Conservation (phyloP, 2,888 invertebrate genomes). For the Drosophila subquinaria region DNA sequence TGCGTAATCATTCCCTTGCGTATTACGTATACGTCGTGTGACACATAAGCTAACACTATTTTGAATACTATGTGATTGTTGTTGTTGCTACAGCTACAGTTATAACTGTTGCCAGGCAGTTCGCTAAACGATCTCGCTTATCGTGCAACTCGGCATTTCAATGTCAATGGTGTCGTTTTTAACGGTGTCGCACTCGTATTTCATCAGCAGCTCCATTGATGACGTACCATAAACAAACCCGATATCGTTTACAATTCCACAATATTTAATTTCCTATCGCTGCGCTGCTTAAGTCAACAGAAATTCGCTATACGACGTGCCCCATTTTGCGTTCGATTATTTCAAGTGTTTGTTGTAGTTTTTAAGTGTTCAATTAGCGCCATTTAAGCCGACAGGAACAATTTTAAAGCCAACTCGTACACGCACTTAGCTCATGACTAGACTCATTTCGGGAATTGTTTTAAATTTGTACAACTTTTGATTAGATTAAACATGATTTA, state of each 20-base stretch:
- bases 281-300: not conserved
- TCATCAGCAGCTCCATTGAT: slow-evolving; percentile 66
- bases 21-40: slow-evolving; percentile 62
- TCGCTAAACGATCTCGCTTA: slow-evolving; percentile 35
- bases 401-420: slow-evolving; percentile 9
- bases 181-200: slow-evolving; percentile 46
- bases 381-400: slow-evolving; percentile 14
- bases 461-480: slow-evolving; percentile 22
- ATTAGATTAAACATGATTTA: slow-evolving; percentile 45
- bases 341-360: slow-evolving; percentile 11
- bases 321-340: not conserved
- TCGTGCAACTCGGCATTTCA: slow-evolving; percentile 59
- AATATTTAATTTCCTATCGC: not conserved
- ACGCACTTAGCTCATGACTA: slow-evolving; percentile 27
- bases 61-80: not conserved
- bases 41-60: slow-evolving; percentile 10
- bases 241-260: slow-evolving; percentile 15
- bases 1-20: slow-evolving; percentile 47
- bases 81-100: not conserved
- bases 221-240: slow-evolving; percentile 57
- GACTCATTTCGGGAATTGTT: slow-evolving; percentile 15
- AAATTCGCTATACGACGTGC: slow-evolving; percentile 20
- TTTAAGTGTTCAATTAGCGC: slow-evolving; percentile 15
- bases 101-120: slow-evolving; percentile 63
- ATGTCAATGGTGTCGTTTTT: slow-evolving; percentile 74